phyloP scores from a whole-genome alignment of 2,113 vertebrate species.

The Xerus inauris region DNA sequence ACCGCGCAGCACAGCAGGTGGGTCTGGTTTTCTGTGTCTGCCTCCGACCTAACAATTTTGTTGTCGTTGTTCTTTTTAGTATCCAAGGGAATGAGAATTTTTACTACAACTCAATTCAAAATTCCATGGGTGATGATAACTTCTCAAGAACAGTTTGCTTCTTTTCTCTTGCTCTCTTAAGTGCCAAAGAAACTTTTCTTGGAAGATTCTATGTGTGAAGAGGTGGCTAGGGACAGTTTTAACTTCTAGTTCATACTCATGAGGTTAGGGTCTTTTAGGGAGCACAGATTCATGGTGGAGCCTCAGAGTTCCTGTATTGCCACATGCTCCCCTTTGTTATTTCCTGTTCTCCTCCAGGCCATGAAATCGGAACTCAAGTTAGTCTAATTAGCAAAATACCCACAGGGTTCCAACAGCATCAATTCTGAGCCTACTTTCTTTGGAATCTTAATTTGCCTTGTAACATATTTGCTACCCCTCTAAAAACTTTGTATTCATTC shows the following conservation, averaged over 20 bases:
- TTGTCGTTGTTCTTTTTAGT: neutral
- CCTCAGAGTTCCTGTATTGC: neutral
- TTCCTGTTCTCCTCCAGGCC: neutral
- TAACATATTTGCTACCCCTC: neutral
- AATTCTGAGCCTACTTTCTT: neutral
- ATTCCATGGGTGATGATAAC: neutral
- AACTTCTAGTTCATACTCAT: neutral
- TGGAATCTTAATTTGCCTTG: neutral
- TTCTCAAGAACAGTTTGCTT: neutral
- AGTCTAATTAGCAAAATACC: neutral
- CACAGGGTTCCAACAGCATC: neutral
- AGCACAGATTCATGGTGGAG: neutral
- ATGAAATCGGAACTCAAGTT: neutral
- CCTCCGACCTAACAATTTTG: too few species aligned
- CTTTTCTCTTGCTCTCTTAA: conserved; percentile 1
- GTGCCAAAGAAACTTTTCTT: neutral
- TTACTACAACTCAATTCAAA: neutral
- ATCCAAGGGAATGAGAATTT: neutral
- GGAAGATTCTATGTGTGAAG: neutral
- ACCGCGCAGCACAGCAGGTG: too few species aligned
- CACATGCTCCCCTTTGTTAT: accelerated
- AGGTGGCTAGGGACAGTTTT: neutral
- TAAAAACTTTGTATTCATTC: neutral
- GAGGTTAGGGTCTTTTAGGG: neutral
- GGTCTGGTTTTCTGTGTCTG: too few species aligned